These are phyloP conservation scores for Megaleporinus macrocephalus DNA, from an alignment of 2,113 vertebrate genomes.

Conservation along the genomic window DNA sequence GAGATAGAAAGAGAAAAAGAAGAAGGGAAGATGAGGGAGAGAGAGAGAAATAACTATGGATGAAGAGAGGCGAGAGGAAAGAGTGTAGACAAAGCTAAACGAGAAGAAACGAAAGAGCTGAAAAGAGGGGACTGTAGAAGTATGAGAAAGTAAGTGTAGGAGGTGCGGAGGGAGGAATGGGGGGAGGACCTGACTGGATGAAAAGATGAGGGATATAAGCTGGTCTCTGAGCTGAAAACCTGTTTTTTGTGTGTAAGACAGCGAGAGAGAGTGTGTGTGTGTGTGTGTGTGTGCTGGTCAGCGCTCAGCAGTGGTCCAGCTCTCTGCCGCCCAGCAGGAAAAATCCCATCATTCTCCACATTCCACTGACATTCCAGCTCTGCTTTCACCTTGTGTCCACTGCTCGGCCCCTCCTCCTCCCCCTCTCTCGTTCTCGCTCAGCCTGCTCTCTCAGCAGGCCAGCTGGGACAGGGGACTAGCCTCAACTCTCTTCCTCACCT, in stretches of 20 bases:
- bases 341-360: conserved; percentile 75
- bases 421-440: conserved; percentile 24
- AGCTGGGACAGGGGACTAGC: not conserved
- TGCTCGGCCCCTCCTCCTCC: conserved; percentile 24
- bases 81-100: too few relatives aligned
- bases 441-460: conserved; percentile 13
- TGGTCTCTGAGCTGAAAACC: conserved; percentile 10
- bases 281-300: conserved; percentile 56
- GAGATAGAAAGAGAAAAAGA: too few relatives aligned
- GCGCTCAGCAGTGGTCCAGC: conserved; percentile 61
- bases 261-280: conserved; percentile 35
- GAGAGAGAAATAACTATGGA: too few relatives aligned
- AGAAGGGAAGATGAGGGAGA: too few relatives aligned
- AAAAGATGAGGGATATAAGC: conserved; percentile 9
- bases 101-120: too few relatives aligned
- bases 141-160: conserved; percentile 30
- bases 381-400: conserved; percentile 58
- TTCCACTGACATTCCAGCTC: conserved; percentile 68
- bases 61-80: too few relatives aligned
- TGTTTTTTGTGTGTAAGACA: not conserved
- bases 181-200: not conserved
- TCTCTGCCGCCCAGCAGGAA: conserved; percentile 66
- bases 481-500: conserved; percentile 5
- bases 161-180: conserved; percentile 32
- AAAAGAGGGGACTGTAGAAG: too few relatives aligned